Conservation (phyloP, 2,888 invertebrate genomes). For the Drosophila hamatofila region DNA sequence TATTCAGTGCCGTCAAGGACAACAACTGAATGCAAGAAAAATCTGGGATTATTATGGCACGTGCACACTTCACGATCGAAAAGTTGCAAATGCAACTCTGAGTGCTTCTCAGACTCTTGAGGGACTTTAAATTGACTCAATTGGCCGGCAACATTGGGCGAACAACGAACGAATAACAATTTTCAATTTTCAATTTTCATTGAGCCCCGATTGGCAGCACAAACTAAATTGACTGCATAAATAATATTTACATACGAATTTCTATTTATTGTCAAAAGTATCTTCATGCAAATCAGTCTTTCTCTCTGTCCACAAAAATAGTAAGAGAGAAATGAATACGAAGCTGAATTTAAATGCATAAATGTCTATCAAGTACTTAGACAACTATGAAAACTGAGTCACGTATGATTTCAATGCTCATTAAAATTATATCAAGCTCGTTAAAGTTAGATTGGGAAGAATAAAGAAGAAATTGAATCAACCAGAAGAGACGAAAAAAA, state of each 20-base stretch:
- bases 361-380: too few relatives aligned
- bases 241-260: not conserved
- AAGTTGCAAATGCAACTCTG: not conserved
- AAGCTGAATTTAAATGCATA: too few relatives aligned
- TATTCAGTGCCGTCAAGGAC: not conserved
- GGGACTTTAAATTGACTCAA: not conserved
- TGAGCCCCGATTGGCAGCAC: not conserved
- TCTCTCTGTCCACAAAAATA: too few relatives aligned
- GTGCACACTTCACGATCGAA: conserved; percentile 3
- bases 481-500: not conserved
- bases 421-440: too few relatives aligned
- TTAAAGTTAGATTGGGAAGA: too few relatives aligned
- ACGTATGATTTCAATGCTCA: too few relatives aligned
- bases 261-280: not conserved
- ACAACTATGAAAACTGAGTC: too few relatives aligned
- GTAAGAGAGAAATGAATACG: too few relatives aligned
- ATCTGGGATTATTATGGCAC: conserved; percentile 1
- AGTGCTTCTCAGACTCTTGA: not conserved
- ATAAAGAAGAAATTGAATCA: not conserved
- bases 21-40: not conserved
- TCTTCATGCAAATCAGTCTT: too few relatives aligned
- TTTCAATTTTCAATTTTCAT: not conserved
- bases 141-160: not conserved
- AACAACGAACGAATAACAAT: not conserved
- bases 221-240: not conserved